Conservation (phyloP, 2,888 invertebrate genomes). For the Euzetes globulus region DNA sequence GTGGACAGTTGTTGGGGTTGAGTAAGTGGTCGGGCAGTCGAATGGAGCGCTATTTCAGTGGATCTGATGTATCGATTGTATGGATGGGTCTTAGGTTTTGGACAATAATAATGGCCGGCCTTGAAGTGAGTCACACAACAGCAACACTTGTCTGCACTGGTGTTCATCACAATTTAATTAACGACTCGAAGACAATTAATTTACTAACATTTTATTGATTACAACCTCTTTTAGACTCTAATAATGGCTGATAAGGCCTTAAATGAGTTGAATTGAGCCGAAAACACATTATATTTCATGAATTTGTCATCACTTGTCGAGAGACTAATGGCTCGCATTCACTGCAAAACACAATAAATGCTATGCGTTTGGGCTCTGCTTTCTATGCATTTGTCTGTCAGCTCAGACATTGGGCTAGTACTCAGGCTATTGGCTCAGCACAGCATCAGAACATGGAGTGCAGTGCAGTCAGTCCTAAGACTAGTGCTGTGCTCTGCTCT, state of each 20-base stretch:
- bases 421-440: not conserved
- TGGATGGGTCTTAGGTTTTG: not conserved
- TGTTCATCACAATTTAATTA: not conserved
- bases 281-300: slow-evolving; percentile 3
- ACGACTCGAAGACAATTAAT: not conserved
- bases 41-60: not conserved
- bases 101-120: slow-evolving; percentile 18
- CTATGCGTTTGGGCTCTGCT: no score
- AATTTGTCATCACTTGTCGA: slow-evolving; percentile 1
- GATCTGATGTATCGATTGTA: not conserved
- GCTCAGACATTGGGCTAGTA: not conserved
- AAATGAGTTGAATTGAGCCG: not conserved
- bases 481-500: not conserved
- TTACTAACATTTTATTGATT: not conserved
- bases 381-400: no score
- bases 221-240: not conserved
- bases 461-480: not conserved
- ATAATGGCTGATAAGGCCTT: not conserved
- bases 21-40: not conserved
- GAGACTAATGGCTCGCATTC: slow-evolving; percentile 4
- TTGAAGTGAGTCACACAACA: slow-evolving; percentile 24
- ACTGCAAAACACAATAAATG: no score
- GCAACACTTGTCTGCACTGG: not conserved
- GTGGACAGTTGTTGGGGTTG: not conserved
- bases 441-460: not conserved